These are phyloP conservation scores for Cyclophora punctaria DNA, from an alignment of 2,888 invertebrate species.

Conservation along the genomic window DNA sequence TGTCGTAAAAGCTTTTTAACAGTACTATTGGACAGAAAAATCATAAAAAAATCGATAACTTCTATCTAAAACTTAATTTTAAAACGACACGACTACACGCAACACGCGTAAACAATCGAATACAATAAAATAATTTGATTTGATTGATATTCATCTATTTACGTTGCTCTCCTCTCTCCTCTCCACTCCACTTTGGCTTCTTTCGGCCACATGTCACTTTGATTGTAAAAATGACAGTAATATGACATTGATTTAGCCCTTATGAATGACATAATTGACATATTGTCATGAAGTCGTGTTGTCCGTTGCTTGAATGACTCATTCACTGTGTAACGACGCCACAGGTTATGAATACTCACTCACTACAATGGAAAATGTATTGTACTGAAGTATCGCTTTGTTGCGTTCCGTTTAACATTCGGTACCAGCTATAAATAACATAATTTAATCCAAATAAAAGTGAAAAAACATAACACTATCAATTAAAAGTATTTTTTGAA, in stretches of 20 bases:
- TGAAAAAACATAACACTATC: too few species aligned
- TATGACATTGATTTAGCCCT: background rate
- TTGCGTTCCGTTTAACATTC: too few species aligned
- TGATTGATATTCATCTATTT: background rate
- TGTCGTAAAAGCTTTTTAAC: conserved; percentile 1
- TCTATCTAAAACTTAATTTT: conserved; percentile 2
- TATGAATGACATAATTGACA: too few species aligned
- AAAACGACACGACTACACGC: conserved; percentile 27
- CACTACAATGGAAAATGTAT: too few species aligned
- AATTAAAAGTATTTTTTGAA: too few species aligned
- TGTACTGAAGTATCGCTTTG: too few species aligned
- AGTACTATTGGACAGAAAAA: background rate
- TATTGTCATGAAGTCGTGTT: too few species aligned
- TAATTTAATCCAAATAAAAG: too few species aligned
- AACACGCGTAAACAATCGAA: conserved; percentile 52
- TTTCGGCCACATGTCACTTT: background rate
- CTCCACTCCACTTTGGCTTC: background rate
- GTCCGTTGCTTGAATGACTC: too few species aligned
- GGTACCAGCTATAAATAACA: too few species aligned
- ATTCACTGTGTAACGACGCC: too few species aligned
- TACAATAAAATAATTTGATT: conserved; percentile 20
- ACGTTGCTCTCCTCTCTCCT: background rate
- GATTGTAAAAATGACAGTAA: background rate
- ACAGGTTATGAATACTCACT: too few species aligned
- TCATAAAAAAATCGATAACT: background rate